Evolutionary conservation across 2,888 invertebrate genomes (phyloP).

Genomic region (Melanotus villosus): DNA sequence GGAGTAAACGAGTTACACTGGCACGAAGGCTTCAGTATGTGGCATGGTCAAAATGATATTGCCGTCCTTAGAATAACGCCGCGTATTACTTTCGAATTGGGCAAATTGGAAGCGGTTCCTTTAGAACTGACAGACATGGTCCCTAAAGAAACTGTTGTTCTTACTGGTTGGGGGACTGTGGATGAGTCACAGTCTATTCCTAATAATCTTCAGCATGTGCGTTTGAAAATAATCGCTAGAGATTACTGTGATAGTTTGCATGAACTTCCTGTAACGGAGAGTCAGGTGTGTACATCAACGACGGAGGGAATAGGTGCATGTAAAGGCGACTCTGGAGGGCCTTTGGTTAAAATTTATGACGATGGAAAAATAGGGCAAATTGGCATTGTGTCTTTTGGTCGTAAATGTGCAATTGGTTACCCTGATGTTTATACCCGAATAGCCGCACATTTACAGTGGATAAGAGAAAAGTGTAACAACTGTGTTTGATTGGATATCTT

Average conservation of each 20-base stretch:
- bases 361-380: conserved; percentile 54
- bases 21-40: conserved; percentile 67
- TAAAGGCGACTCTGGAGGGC: conserved; percentile 73
- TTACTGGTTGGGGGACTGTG: conserved; percentile 47
- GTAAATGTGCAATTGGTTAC: conserved; percentile 69
- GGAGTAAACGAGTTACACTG: conserved; percentile 63
- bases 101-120: conserved; percentile 35
- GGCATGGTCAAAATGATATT: conserved; percentile 48
- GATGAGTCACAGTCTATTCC: conserved; percentile 58
- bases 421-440: conserved; percentile 67
- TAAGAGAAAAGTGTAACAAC: conserved; percentile 42
- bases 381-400: conserved; percentile 72
- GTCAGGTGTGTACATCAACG: conserved; percentile 74
- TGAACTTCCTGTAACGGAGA: conserved; percentile 19
- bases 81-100: conserved; percentile 37
- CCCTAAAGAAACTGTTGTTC: conserved; percentile 29
- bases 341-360: conserved; percentile 61
- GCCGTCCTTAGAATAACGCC: conserved; percentile 44
- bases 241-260: conserved; percentile 64
- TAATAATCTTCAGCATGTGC: conserved; percentile 72
- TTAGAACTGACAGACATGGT: conserved; percentile 24
- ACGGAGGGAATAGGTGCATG: conserved; percentile 68
- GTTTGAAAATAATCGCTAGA: conserved; percentile 69
- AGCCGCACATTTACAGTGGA: conserved; percentile 65
- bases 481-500: background rate